A percentile compares a stretch with the other conserved stretches of the same genome.
phyloP scores from a whole-genome alignment of 2,113 vertebrate genomes.

The Chaenocephalus aceratus region DNA sequence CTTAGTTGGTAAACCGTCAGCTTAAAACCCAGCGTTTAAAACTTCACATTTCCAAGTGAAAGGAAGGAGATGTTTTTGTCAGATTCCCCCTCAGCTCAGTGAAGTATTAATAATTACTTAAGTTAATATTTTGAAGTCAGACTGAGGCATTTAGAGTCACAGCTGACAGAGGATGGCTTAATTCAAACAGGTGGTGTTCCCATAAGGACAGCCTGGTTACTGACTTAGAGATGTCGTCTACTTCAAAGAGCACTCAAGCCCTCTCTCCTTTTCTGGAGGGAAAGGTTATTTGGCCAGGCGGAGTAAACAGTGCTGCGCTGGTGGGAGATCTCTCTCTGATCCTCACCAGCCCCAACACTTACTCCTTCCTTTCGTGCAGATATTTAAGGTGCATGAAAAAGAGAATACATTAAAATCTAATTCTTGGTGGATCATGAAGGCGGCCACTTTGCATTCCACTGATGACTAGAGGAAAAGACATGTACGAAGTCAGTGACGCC shows the following conservation, averaged over 20 bases:
- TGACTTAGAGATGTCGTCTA: constrained; percentile 45
- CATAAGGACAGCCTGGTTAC: constrained; percentile 48
- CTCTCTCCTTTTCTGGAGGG: constrained; percentile 37
- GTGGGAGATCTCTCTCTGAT: constrained; percentile 59
- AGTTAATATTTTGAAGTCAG: constrained; percentile 43
- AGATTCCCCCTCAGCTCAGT: background rate
- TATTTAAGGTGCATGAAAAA: constrained; percentile 60
- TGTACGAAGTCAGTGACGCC: constrained; percentile 20
- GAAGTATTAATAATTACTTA: constrained; percentile 9
- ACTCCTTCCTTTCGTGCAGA: constrained; percentile 46
- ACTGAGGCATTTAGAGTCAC: constrained; percentile 29
- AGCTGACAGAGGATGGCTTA: constrained; percentile 3
- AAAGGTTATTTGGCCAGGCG: constrained; percentile 29
- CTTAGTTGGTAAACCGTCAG: constrained; percentile 31
- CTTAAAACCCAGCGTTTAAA: constrained; percentile 42
- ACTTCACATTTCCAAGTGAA: constrained; percentile 30
- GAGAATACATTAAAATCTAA: constrained; percentile 67
- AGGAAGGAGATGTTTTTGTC: constrained; percentile 14
- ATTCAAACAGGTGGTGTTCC: constrained; percentile 52
- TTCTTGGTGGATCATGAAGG: constrained; percentile 46
- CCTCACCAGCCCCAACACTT: constrained; percentile 29
- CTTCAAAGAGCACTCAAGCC: constrained; percentile 55
- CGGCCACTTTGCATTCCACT: constrained; percentile 45
- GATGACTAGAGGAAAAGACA: constrained; percentile 53
- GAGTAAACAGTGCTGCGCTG: constrained; percentile 38